Conservation (phyloP, 1,140 invertebrate genomes). For the Caerostris extrusa region DNA sequence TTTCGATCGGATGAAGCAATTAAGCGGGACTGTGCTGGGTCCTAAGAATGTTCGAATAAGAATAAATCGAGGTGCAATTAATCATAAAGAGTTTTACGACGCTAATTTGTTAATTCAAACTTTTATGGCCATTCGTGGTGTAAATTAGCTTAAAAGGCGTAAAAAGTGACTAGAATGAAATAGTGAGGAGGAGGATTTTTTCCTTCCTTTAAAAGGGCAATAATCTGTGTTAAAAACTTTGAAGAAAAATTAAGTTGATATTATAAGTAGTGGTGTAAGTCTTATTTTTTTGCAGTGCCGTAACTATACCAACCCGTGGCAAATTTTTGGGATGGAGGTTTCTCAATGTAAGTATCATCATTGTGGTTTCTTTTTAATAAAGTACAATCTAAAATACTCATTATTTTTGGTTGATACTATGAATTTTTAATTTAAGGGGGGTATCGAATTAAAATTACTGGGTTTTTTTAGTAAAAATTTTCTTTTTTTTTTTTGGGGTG, state of each 20-base stretch:
- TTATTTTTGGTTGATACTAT: too few relatives aligned
- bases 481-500: too few relatives aligned
- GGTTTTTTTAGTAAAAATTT: too few relatives aligned
- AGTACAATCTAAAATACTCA: too few relatives aligned
- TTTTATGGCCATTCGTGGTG: slow-evolving; percentile 37
- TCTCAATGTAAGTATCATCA: too few relatives aligned
- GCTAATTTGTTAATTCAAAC: slow-evolving; percentile 58
- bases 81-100: slow-evolving; percentile 10
- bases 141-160: slow-evolving; percentile 35
- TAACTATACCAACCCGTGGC: too few relatives aligned
- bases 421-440: too few relatives aligned
- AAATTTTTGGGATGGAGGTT: too few relatives aligned
- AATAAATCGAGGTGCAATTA: slow-evolving; percentile 21
- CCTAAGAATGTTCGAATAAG: slow-evolving; percentile 33
- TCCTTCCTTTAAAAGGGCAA: neutral
- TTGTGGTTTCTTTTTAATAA: too few relatives aligned
- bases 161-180: neutral
- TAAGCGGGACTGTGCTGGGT: slow-evolving; percentile 29
- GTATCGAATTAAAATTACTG: too few relatives aligned
- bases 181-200: neutral
- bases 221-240: neutral
- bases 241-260: too few relatives aligned
- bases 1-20: slow-evolving; percentile 47
- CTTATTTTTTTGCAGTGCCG: neutral
- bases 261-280: neutral